These are phyloP conservation scores for Galagoides demidoff DNA, from an alignment of 2,797 vertebrate genomes.

Conservation along the genomic window DNA sequence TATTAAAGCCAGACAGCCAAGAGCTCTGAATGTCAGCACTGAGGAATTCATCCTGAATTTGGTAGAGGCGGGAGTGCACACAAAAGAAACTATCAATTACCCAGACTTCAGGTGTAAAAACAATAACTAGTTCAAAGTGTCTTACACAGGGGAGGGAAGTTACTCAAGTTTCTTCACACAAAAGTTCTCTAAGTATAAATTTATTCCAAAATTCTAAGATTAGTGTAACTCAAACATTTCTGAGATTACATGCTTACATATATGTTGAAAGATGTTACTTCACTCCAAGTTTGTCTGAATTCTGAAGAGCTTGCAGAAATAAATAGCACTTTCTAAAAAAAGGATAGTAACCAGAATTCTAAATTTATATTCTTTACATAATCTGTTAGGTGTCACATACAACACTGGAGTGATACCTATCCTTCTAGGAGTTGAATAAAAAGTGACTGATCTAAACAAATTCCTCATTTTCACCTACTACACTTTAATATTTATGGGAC, in stretches of 20 bases:
- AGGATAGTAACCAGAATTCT: background rate
- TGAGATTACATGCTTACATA: conserved; percentile 5
- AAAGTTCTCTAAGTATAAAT: background rate
- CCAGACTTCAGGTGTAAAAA: background rate
- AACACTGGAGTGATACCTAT: background rate
- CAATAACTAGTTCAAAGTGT: background rate
- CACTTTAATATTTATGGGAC: background rate
- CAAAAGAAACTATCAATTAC: background rate
- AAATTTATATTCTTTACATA: conserved; percentile 32
- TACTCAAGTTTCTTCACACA: background rate
- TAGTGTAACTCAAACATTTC: background rate
- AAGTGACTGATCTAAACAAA: conserved; percentile 31
- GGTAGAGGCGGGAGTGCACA: background rate
- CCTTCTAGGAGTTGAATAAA: conserved; percentile 30
- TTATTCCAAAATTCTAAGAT: background rate
- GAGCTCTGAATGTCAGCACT: background rate
- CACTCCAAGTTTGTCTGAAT: conserved; percentile 10
- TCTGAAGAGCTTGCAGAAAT: conserved; percentile 43
- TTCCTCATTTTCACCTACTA: background rate
- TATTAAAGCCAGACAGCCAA: background rate
- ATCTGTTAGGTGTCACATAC: conserved; percentile 26
- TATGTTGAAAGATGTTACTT: background rate
- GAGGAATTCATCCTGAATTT: background rate
- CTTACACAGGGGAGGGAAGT: background rate
- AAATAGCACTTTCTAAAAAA: conserved; percentile 49